Base-by-base conservation (phyloP, 2,113 vertebrate species). In the Urocynchramus pylzowi region DNA sequence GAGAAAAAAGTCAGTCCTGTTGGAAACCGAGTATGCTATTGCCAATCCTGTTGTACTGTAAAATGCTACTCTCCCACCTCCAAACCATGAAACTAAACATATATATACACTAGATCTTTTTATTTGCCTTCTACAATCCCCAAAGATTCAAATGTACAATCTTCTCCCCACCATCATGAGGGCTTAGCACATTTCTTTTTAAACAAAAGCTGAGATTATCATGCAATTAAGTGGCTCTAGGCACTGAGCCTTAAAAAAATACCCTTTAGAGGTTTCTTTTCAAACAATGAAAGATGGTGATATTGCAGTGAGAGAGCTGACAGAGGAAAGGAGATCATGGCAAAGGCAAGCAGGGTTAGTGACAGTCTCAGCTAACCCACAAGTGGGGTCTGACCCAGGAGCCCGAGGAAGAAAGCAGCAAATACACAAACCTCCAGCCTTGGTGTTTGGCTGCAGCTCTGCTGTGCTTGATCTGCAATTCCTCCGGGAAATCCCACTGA, bases 401-500 rank as follows among this genome's bases (percentile, higher is more conserved):
- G 64, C 42, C 64, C 1, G 0, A 35, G 33, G n/a, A 47, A 59
- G 45, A 86, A 54, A 93, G 54, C 4, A 1, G 68, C 67, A 54
- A 80, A 84, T 2, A 59, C 41, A 70, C 52, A 67, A 71, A 47
- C 33, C 47, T 88, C 63, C 94, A 90, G 83, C 68, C 73, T 83
- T 41, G 75, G 83, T 19, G 1, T 53, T 80, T 65, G 73, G 75
- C 96, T 65, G 88, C 71, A 65, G 85, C 50, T 83, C 75, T 49
- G 56, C 75, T 67, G 82, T 0, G 10, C 75, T 91, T 75, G 45
- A 92, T 91, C 89, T 93, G 65, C 54, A 93, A 82, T 87, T 87
- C 95, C 95, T 91, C 57, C 0, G 53, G 93, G 94, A 97, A 95
- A 93, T 95, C 94, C 89, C 65, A 69, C 89, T 82, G 87, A 95